Percentiles rank a stretch among this genome's conserved stretches.
phyloP scores from a whole-genome alignment of 2,113 vertebrate genomes.

The Geococcyx californianus region DNA sequence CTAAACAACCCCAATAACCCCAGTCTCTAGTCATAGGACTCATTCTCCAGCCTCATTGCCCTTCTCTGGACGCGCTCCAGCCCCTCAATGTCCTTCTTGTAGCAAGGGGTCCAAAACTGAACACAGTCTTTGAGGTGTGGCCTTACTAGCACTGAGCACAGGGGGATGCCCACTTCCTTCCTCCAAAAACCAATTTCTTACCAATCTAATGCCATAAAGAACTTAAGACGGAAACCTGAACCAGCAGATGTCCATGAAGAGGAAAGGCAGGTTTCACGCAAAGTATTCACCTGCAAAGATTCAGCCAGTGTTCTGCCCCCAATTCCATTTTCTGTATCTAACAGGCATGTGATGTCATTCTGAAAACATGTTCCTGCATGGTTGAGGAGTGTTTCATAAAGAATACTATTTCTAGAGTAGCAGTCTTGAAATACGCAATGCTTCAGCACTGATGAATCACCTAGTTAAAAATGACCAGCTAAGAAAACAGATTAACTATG shows the following conservation, averaged over 20 bases:
- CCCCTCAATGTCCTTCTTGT: not conserved
- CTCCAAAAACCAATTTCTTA: not conserved
- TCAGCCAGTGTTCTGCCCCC: not conserved
- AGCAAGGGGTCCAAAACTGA: not conserved
- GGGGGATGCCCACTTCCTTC: not conserved
- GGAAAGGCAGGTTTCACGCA: not conserved
- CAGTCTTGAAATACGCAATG: not conserved
- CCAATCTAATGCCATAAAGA: not conserved
- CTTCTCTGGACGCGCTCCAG: not conserved
- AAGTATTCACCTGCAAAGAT: not conserved
- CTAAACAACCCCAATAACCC: not conserved
- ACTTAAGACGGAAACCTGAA: not conserved
- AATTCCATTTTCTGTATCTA: not conserved
- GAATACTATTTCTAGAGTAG: not conserved
- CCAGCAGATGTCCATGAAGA: not conserved
- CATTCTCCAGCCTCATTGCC: not conserved
- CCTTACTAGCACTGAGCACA: fast-evolving
- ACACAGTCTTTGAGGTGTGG: fast-evolving
- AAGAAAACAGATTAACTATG: not conserved
- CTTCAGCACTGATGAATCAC: not conserved
- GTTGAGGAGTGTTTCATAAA: not conserved
- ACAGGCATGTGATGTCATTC: not conserved
- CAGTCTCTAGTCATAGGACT: not conserved
- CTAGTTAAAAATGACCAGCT: not conserved
- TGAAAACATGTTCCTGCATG: not conserved